Evolutionary conservation across 92 coral and sea anemone genomes (phyloP).

Genomic region (Palythoa grandiflora): DNA sequence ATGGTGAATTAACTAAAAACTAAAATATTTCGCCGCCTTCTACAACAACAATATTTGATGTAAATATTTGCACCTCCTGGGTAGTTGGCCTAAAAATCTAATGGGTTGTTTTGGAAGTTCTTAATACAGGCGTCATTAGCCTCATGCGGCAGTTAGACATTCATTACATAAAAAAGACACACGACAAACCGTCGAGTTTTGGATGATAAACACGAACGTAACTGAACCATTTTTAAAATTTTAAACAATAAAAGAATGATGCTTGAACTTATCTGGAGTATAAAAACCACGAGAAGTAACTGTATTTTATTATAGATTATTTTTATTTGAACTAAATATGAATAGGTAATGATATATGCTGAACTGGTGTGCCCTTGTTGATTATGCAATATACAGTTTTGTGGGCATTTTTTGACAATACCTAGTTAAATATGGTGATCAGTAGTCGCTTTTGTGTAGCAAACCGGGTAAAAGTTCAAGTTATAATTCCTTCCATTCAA

Average conservation of each 20-base stretch:
- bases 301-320: conserved; percentile 7
- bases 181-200: neutral
- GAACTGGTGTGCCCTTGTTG: neutral
- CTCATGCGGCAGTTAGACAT: neutral
- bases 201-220: neutral
- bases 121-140: conserved; percentile 41
- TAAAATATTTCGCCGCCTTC: conserved; percentile 21
- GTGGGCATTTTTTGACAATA: neutral
- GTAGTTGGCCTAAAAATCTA: conserved; percentile 15
- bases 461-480: neutral
- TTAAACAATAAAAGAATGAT: neutral
- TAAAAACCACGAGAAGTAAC: neutral
- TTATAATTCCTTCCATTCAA: neutral
- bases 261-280: neutral
- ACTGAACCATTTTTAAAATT: neutral
- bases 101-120: conserved; percentile 44
- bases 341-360: neutral
- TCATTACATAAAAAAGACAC: conserved; percentile 18
- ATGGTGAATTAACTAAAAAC: neutral
- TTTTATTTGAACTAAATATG: neutral
- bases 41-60: conserved; percentile 29
- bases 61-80: conserved; percentile 43
- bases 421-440: conserved; percentile 14
- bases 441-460: neutral
- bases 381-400: neutral